These are phyloP conservation scores for Rhea pennata DNA, from an alignment of 2,113 vertebrate genomes.

Conservation along the genomic window DNA sequence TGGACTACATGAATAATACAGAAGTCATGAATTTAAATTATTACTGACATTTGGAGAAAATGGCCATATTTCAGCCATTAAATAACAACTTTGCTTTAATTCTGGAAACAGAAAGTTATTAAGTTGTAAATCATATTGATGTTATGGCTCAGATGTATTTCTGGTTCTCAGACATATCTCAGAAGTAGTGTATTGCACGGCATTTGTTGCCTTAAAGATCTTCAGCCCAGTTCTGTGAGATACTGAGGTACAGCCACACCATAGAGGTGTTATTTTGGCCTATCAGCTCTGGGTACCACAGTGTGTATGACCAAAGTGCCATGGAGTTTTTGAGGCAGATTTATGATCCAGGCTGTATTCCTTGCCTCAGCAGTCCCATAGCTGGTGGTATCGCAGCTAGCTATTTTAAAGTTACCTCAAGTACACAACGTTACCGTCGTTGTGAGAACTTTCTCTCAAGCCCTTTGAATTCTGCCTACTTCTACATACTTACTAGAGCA, in stretches of 20 bases:
- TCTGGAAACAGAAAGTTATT: constrained; percentile 77
- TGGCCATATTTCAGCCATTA: constrained; percentile 72
- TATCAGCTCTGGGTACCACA: fast-evolving
- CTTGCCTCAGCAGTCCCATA: background rate
- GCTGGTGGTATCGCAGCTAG: background rate
- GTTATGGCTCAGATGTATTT: background rate
- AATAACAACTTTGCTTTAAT: constrained; percentile 77
- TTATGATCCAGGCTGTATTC: background rate
- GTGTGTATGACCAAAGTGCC: background rate
- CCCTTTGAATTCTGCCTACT: background rate
- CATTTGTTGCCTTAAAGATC: constrained; percentile 2
- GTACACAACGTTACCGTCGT: no score
- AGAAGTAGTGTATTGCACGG: background rate
- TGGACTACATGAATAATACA: constrained; percentile 74
- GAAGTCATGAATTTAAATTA: constrained; percentile 78
- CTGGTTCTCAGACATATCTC: constrained; percentile 9
- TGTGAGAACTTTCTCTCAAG: fast-evolving
- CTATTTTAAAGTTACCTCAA: background rate
- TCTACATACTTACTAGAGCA: background rate
- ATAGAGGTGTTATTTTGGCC: background rate
- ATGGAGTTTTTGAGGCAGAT: background rate
- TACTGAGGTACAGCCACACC: background rate
- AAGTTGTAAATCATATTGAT: constrained; percentile 74
- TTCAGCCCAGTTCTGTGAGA: background rate
- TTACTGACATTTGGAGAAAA: constrained; percentile 72